Conservation (phyloP, 2,797 vertebrate genomes). For the Pipistrellus nathusii region DNA sequence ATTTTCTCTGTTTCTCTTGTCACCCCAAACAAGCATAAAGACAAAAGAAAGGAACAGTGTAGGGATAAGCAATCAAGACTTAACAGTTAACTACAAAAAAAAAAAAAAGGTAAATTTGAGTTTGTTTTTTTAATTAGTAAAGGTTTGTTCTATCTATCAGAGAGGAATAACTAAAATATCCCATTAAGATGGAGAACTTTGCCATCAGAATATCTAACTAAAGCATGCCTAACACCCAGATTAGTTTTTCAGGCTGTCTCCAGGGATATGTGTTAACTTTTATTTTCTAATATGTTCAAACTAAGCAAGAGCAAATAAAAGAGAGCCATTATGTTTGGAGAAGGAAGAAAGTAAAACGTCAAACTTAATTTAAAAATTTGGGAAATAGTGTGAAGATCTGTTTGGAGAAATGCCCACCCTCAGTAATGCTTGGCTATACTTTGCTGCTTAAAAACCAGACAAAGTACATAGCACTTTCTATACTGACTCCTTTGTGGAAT, state of each 20-base stretch:
- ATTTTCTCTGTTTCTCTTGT: slow-evolving; percentile 49
- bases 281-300: slow-evolving; percentile 59
- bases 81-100: not conserved
- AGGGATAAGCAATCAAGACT: not conserved
- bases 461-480: not conserved
- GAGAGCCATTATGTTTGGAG: not conserved
- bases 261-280: slow-evolving; percentile 42
- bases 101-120: not conserved
- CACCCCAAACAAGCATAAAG: slow-evolving; percentile 29
- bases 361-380: slow-evolving; percentile 44
- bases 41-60: not conserved
- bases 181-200: slow-evolving; percentile 65
- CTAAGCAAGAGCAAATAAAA: not conserved
- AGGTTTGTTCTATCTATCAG: slow-evolving; percentile 8
- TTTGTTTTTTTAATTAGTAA: not conserved
- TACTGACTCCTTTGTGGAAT: not conserved
- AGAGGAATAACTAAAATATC: slow-evolving; percentile 55
- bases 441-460: not conserved
- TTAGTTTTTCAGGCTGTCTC: slow-evolving; percentile 52
- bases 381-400: slow-evolving; percentile 62
- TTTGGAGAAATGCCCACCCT: not conserved
- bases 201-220: slow-evolving; percentile 61
- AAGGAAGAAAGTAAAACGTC: slow-evolving; percentile 4
- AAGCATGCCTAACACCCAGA: slow-evolving; percentile 62
- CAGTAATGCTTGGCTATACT: not conserved